These are phyloP conservation scores for Brachyistius frenatus DNA, from an alignment of 2,113 vertebrate genomes.

Conservation along the genomic window DNA sequence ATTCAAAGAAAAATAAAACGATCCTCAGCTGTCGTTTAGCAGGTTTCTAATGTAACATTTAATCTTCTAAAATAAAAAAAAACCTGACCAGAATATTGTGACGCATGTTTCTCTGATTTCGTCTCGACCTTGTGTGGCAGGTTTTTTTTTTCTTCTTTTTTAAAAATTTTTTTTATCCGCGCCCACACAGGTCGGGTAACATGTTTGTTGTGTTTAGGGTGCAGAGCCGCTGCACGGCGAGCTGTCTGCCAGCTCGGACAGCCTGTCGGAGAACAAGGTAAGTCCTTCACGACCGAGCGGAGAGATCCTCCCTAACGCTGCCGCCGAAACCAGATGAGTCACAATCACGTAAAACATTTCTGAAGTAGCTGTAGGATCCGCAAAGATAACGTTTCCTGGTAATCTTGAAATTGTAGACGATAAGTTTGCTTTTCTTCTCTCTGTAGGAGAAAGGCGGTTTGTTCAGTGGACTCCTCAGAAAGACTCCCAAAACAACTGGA, in stretches of 20 bases:
- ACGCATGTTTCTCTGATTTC: not conserved
- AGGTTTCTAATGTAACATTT: too few species aligned
- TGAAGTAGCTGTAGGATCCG: not conserved
- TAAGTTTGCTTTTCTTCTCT: not conserved
- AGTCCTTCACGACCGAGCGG: not conserved
- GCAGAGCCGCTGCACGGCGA: slow-evolving; percentile 9
- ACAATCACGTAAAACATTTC: not conserved
- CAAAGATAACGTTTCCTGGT: not conserved
- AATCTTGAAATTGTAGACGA: not conserved
- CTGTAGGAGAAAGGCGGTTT: slow-evolving; percentile 61
- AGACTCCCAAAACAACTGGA: slow-evolving; percentile 42
- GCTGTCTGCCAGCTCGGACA: slow-evolving; percentile 47
- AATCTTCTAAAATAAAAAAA: too few species aligned
- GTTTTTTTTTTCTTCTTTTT: not conserved
- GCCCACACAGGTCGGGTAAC: slow-evolving; percentile 9
- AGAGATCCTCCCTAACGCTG: not conserved
- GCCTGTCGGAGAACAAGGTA: slow-evolving; percentile 65
- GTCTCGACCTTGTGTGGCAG: not conserved
- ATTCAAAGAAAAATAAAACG: too few species aligned
- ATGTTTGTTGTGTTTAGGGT: slow-evolving; percentile 35
- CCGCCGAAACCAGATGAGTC: slow-evolving; percentile 13
- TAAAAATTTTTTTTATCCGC: too few species aligned
- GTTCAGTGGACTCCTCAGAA: slow-evolving; percentile 60
- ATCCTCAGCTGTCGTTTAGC: too few species aligned
- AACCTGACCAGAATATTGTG: too few species aligned